phyloP scores from a whole-genome alignment of 2,113 vertebrate species.

The Antechinus stuartii region DNA sequence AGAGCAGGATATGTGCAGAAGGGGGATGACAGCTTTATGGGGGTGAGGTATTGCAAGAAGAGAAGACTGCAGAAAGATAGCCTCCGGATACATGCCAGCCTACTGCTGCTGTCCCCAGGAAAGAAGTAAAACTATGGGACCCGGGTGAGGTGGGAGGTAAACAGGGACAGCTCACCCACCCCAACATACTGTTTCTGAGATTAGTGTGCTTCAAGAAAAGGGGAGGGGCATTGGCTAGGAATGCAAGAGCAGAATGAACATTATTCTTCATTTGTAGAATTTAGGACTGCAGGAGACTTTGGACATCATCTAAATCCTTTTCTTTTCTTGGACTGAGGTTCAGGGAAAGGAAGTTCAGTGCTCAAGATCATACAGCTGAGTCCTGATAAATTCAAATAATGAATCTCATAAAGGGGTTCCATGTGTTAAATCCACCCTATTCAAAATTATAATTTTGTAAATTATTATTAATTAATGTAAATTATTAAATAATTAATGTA shows the following conservation, averaged over 20 bases:
- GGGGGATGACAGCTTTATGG: constrained; percentile 1
- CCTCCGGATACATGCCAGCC: background rate
- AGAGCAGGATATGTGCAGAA: background rate
- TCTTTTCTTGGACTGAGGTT: background rate
- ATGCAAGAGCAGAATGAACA: background rate
- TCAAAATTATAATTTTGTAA: background rate
- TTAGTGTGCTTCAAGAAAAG: background rate
- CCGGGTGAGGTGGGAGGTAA: background rate
- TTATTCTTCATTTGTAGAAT: background rate
- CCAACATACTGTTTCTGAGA: background rate
- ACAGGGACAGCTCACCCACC: background rate
- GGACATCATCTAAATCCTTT: background rate
- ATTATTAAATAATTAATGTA: background rate
- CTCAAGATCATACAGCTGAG: background rate
- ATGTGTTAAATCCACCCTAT: background rate
- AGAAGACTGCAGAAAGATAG: background rate
- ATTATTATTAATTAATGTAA: no score
- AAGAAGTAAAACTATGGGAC: background rate
- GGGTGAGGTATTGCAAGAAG: background rate
- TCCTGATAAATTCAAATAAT: background rate
- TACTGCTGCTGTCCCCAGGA: background rate
- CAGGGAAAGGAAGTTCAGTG: background rate
- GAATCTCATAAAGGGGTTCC: background rate
- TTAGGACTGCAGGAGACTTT: background rate
- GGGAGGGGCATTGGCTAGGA: background rate